Evolutionary conservation across 2,797 vertebrate species (phyloP).

Genomic region (Malacoraja senta): DNA sequence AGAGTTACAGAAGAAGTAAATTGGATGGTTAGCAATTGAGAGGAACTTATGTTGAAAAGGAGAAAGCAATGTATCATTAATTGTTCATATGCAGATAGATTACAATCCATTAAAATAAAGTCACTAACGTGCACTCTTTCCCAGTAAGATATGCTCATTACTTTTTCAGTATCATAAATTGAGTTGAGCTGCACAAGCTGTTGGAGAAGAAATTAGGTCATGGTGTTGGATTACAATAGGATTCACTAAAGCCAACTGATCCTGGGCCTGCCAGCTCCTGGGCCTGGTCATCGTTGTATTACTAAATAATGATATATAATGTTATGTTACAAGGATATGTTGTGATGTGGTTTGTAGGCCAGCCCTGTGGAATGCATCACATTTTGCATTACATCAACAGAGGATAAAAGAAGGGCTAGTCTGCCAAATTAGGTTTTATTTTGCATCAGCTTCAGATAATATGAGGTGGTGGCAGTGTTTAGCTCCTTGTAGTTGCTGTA

Average conservation of each 20-base stretch:
- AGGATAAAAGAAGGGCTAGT: slow-evolving; percentile 23
- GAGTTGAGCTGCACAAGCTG: background rate
- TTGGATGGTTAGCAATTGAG: background rate
- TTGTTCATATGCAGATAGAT: background rate
- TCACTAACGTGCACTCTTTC: background rate
- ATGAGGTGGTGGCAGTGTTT: slow-evolving; percentile 18
- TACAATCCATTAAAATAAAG: background rate
- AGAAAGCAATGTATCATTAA: background rate
- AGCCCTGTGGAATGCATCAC: background rate
- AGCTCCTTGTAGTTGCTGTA: slow-evolving; percentile 31
- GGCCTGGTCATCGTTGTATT: background rate
- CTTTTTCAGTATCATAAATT: background rate
- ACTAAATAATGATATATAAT: background rate
- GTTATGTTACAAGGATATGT: background rate
- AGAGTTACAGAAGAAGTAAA: background rate
- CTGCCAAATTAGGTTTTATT: slow-evolving; percentile 36
- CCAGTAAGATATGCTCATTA: background rate
- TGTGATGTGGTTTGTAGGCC: background rate
- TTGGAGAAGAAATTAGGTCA: background rate
- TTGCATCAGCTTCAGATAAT: slow-evolving; percentile 30
- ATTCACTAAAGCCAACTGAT: background rate
- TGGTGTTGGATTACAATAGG: background rate
- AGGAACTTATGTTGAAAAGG: background rate
- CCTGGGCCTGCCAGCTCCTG: too few relatives aligned
- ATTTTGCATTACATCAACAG: background rate